phyloP scores from a whole-genome alignment of 2,888 invertebrate genomes.

The Drosophila siamana region DNA sequence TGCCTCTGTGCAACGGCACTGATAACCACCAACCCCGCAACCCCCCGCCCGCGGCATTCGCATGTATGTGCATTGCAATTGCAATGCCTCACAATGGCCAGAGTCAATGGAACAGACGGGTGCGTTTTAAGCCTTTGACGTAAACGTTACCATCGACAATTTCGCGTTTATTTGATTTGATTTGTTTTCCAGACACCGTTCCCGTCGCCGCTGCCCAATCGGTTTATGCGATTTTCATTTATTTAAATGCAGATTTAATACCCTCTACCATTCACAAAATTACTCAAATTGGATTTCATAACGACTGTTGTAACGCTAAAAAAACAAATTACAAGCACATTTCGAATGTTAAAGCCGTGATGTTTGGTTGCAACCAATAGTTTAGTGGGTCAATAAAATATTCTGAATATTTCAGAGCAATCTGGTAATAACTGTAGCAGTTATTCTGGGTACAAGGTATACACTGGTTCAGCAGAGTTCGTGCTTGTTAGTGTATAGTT shows the following conservation, averaged over 20 bases:
- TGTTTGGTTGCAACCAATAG: not conserved
- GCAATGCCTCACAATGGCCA: constrained; percentile 6
- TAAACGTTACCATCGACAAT: constrained; percentile 34
- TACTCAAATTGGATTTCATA: not conserved
- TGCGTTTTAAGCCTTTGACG: constrained; percentile 62
- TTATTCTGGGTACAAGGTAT: constrained; percentile 1
- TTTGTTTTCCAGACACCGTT: constrained; percentile 38
- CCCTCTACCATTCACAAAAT: constrained; percentile 8
- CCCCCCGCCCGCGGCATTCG: not conserved
- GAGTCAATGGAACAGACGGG: constrained; percentile 30
- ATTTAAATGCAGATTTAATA: constrained; percentile 57
- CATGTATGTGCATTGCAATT: not conserved
- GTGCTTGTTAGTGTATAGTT: constrained; percentile 31
- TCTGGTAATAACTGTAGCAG: not conserved
- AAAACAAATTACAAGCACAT: not conserved
- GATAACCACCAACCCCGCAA: constrained; percentile 53
- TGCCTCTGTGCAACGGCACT: constrained; percentile 51
- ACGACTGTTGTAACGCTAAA: not conserved
- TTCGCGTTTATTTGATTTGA: constrained; percentile 55
- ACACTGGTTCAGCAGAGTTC: not conserved
- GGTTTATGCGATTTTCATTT: constrained; percentile 62
- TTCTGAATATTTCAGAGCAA: constrained; percentile 2
- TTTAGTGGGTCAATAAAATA: not conserved
- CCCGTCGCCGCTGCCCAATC: constrained; percentile 44
- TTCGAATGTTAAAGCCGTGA: not conserved